These are phyloP conservation scores for Aphodius sticticus DNA, from an alignment of 2,888 invertebrate species.

Conservation along the genomic window DNA sequence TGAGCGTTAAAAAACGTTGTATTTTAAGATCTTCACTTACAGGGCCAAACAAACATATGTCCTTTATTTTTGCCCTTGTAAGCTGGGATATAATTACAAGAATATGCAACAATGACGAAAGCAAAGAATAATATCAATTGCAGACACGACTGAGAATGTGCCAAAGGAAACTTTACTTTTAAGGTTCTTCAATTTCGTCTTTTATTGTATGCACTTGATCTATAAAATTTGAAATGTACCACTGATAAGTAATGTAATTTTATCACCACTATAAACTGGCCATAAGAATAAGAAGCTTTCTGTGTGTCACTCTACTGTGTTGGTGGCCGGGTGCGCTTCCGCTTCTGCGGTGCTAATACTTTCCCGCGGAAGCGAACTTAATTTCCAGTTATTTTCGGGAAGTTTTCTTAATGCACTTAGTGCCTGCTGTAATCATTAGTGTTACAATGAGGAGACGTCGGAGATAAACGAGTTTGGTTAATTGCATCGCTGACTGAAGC, in stretches of 20 bases:
- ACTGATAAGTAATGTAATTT: too few relatives aligned
- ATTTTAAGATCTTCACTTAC: too few relatives aligned
- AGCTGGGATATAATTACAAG: too few relatives aligned
- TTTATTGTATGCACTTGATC: too few relatives aligned
- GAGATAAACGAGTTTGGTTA: conserved; percentile 27
- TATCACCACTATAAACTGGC: neutral
- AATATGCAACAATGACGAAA: too few relatives aligned
- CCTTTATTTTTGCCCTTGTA: too few relatives aligned
- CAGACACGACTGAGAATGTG: neutral
- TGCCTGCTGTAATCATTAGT: conserved; percentile 21
- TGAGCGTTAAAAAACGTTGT: too few relatives aligned
- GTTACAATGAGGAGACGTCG: conserved; percentile 18
- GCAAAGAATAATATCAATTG: neutral
- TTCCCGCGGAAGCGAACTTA: conserved; percentile 7
- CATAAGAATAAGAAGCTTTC: neutral
- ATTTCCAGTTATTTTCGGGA: conserved; percentile 17
- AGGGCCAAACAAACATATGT: too few relatives aligned
- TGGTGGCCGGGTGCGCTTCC: neutral
- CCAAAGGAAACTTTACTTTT: neutral
- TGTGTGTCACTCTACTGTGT: neutral
- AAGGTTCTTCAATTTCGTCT: too few relatives aligned
- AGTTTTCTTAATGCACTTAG: conserved; percentile 24
- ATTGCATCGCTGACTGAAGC: conserved; percentile 19
- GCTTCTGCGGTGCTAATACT: conserved; percentile 13
- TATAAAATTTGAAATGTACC: too few relatives aligned